A percentile compares a stretch with the other conserved stretches of the same genome.
These are phyloP conservation scores for Criorhina ranunculi DNA, from an alignment of 2,888 invertebrate genomes.

Conservation along the genomic window DNA sequence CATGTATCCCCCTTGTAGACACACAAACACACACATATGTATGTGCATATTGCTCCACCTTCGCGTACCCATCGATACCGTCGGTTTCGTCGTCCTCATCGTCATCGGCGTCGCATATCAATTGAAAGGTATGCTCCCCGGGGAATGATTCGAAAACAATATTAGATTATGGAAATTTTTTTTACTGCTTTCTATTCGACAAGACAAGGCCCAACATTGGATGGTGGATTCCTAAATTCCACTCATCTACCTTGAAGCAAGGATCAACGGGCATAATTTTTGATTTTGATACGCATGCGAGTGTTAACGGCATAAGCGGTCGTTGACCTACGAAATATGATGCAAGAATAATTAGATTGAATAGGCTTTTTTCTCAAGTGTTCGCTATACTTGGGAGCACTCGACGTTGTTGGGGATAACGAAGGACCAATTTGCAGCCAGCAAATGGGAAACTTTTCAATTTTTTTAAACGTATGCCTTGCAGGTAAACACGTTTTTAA, in stretches of 20 bases:
- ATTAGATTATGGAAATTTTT: slow-evolving; percentile 77
- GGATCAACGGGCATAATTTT: slow-evolving; percentile 58
- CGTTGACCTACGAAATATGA: slow-evolving; percentile 63
- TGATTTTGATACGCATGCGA: slow-evolving; percentile 58
- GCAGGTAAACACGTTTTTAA: slow-evolving; percentile 3
- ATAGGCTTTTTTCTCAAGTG: slow-evolving; percentile 22
- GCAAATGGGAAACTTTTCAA: slow-evolving; percentile 2
- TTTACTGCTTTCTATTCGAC: slow-evolving; percentile 68
- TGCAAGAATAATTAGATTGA: slow-evolving; percentile 67
- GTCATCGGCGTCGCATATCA: slow-evolving; percentile 78
- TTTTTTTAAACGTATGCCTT: slow-evolving; percentile 15
- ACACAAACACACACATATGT: neutral
- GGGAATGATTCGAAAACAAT: slow-evolving; percentile 76
- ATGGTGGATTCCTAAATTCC: slow-evolving; percentile 36
- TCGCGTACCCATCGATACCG: slow-evolving; percentile 73
- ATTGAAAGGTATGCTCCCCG: slow-evolving; percentile 71
- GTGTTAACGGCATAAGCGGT: slow-evolving; percentile 40
- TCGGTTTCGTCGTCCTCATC: slow-evolving; percentile 62
- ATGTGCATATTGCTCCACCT: slow-evolving; percentile 12
- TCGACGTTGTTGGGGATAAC: neutral
- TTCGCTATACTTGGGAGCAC: neutral
- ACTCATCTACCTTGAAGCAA: slow-evolving; percentile 22
- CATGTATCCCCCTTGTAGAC: slow-evolving; percentile 40
- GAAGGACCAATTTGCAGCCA: slow-evolving; percentile 17
- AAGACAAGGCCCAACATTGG: slow-evolving; percentile 17